Conservation (phyloP, 2,113 vertebrate genomes). For the Rhombomys opimus region DNA sequence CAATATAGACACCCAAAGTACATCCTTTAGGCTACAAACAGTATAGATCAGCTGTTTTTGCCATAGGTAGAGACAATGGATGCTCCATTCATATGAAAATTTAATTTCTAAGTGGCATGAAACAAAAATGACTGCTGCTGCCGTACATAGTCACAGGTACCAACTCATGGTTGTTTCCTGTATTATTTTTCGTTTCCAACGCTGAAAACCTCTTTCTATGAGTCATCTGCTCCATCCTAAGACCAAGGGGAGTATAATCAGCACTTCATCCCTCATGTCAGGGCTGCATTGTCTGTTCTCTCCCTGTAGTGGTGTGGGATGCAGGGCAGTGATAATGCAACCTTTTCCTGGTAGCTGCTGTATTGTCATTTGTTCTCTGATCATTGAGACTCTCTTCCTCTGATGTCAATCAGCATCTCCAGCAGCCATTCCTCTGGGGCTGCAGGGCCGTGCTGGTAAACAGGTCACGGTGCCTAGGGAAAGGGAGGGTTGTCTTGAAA, state of each 20-base stretch:
- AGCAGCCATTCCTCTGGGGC: background rate
- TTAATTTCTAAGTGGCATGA: background rate
- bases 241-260: background rate
- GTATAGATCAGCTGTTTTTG: background rate
- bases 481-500: background rate
- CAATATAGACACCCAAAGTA: background rate
- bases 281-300: background rate
- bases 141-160: background rate
- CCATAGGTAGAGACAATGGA: background rate
- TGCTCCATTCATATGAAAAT: background rate
- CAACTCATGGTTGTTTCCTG: background rate
- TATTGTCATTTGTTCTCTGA: background rate
- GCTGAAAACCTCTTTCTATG: background rate
- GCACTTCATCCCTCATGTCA: background rate
- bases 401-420: background rate
- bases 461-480: accelerated
- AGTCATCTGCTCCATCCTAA: background rate
- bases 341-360: background rate
- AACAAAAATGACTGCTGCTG: background rate
- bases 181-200: background rate
- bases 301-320: background rate
- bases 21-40: background rate
- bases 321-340: background rate
- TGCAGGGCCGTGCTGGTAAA: background rate
- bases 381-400: background rate